A percentile compares a stretch with the other conserved stretches of the same genome.
These are phyloP conservation scores for Tetramorium alpestre DNA, from an alignment of 1,140 invertebrate genomes.

Conservation along the genomic window DNA sequence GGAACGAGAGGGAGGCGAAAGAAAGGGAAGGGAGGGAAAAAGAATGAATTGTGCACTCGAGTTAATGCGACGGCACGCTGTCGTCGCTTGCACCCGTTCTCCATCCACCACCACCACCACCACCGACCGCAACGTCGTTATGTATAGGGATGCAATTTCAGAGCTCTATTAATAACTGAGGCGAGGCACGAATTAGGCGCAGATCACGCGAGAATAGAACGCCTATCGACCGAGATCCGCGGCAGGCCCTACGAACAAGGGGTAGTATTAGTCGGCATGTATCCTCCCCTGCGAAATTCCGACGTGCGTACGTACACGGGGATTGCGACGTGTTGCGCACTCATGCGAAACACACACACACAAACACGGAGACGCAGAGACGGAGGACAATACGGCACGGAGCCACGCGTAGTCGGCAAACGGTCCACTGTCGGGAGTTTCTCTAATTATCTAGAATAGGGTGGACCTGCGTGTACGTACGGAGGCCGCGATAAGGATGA, in stretches of 20 bases:
- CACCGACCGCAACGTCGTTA: slow-evolving; percentile 21
- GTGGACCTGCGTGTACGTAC: background rate
- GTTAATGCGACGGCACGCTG: slow-evolving; percentile 20
- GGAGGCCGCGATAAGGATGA: slow-evolving; percentile 21
- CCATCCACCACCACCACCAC: background rate
- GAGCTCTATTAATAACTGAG: slow-evolving; percentile 54
- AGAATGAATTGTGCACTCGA: background rate
- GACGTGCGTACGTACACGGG: background rate
- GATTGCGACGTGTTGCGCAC: slow-evolving; percentile 42
- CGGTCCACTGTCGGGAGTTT: background rate
- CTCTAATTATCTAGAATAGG: slow-evolving; percentile 11
- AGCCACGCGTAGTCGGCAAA: background rate
- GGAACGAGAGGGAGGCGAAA: background rate
- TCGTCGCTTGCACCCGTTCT: background rate
- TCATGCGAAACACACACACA: slow-evolving; percentile 30
- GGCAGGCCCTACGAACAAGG: background rate
- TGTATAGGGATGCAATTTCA: slow-evolving; percentile 28
- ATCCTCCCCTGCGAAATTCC: background rate
- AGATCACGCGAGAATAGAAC: slow-evolving; percentile 58
- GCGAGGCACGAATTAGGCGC: slow-evolving; percentile 56
- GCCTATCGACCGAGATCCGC: slow-evolving; percentile 45
- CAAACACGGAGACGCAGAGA: too few relatives aligned
- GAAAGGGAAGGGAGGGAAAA: background rate
- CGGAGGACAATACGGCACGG: background rate
- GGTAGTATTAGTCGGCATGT: background rate